phyloP scores from a whole-genome alignment of 2,797 vertebrate species.

The Hydrophis major region DNA sequence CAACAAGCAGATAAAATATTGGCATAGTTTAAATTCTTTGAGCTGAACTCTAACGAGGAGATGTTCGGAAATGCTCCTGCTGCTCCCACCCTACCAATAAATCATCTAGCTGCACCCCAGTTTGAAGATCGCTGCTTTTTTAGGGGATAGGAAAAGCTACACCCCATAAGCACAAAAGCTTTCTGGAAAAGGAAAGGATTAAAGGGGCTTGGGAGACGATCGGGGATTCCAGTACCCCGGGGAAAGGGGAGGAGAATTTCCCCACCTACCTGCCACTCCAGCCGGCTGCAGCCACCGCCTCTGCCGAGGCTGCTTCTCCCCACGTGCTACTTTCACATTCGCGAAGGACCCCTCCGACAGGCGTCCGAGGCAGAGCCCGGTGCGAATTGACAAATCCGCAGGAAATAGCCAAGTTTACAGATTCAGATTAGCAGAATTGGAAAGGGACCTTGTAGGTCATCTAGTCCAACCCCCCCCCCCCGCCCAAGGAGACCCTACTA shows the following conservation, averaged over 20 bases:
- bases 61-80: background rate
- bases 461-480: no score
- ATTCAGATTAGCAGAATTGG: no score
- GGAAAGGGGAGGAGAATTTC: background rate
- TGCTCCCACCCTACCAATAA: background rate
- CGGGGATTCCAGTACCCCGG: background rate
- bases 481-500: no score
- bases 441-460: no score
- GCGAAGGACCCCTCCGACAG: conserved; percentile 2
- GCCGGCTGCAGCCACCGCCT: background rate
- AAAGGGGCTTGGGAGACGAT: background rate
- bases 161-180: no score
- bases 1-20: no score
- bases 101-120: background rate
- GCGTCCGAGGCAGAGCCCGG: background rate
- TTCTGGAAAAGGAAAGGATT: no score
- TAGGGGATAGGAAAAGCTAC: background rate
- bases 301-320: background rate
- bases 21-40: background rate
- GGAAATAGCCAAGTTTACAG: no score
- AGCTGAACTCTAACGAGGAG: background rate
- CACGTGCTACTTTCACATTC: conserved; percentile 10
- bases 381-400: background rate
- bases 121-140: background rate
- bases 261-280: conserved; percentile 11